Percentiles rank a stretch among this genome's conserved stretches.
These are phyloP conservation scores for Acanthurus lineatus DNA, from an alignment of 2,797 vertebrate species.

Conservation along the genomic window DNA sequence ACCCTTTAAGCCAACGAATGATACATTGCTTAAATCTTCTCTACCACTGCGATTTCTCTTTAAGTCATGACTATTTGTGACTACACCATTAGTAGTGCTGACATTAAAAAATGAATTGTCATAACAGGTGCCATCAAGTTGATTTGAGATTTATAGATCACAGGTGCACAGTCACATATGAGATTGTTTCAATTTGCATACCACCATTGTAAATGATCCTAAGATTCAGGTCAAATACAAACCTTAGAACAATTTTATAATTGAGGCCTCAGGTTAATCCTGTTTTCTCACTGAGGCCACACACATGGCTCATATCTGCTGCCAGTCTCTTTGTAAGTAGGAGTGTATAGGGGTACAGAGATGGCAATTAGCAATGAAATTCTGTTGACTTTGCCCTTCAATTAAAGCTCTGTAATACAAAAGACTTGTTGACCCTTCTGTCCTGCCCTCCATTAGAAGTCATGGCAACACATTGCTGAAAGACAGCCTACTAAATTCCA, in stretches of 20 bases:
- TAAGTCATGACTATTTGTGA: neutral
- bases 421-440: slow-evolving; percentile 78
- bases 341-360: slow-evolving; percentile 37
- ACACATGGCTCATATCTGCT: slow-evolving; percentile 50
- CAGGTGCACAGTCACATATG: neutral
- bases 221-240: too few species aligned
- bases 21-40: neutral
- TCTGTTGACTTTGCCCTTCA: slow-evolving; percentile 78
- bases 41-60: neutral
- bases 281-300: slow-evolving; percentile 40
- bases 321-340: slow-evolving; percentile 40
- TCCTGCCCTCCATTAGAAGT: slow-evolving; percentile 75
- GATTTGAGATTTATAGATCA: neutral
- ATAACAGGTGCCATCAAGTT: neutral
- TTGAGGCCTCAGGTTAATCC: slow-evolving; percentile 7
- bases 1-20: neutral
- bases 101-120: neutral
- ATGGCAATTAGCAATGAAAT: slow-evolving; percentile 71
- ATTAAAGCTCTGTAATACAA: slow-evolving; percentile 76
- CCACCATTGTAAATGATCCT: too few species aligned
- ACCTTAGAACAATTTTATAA: too few species aligned
- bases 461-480: slow-evolving; percentile 74
- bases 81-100: neutral
- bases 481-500: slow-evolving; percentile 70
- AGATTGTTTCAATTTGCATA: neutral